Base-by-base conservation (phyloP, 2,113 vertebrate genomes). In the Oreamnos americanus region DNA sequence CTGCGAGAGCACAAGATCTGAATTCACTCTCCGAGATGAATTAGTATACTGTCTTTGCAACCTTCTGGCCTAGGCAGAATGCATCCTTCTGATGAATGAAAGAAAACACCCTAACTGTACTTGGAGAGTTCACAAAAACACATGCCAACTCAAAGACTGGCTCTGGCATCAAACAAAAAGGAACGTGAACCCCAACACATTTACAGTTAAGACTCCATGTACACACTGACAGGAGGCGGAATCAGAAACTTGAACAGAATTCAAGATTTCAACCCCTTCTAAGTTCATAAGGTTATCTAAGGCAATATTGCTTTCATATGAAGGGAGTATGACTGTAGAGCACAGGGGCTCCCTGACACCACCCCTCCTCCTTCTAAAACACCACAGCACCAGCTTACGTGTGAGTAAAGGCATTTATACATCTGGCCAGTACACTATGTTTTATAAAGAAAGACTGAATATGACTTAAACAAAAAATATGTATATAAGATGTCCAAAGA, bases 401-500 rank as follows among this genome's bases (percentile, higher is more conserved):
- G n/a, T 81, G 95, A 97, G 88, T 88, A 98, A 86, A 98, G 74
- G 45, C 12, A 86, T 98, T 98, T 97, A 98, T 98, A 98, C 97
- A 98, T 98, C 97, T 98, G 96, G 43, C 98, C 97, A 98, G 98
- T 96, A 97, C 92, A 97, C 87, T 97, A 33, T 90, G 87, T 95
- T 97, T 95, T 67, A 89, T 97, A 97, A 94, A 92, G 86, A 98
- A 96, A 98, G 79, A 97, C 92, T 74, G 58, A 98, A 96, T 97
- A 96, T 57, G n/a, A 98, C 92, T 97, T 0, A 36, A 96, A 94
- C 64, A 30, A 96, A 89, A 94, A 95, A 97, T 92, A 97, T 39
- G 95, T 76, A 97, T 83, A 84, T 55, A 94, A 98, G 91, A 98
- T 96, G 96, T 85, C 98, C 96, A 97, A 98, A 98, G 96, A 97